Evolutionary conservation across 2,797 vertebrate genomes (phyloP).

Genomic region (Petrocephalus sullivani): DNA sequence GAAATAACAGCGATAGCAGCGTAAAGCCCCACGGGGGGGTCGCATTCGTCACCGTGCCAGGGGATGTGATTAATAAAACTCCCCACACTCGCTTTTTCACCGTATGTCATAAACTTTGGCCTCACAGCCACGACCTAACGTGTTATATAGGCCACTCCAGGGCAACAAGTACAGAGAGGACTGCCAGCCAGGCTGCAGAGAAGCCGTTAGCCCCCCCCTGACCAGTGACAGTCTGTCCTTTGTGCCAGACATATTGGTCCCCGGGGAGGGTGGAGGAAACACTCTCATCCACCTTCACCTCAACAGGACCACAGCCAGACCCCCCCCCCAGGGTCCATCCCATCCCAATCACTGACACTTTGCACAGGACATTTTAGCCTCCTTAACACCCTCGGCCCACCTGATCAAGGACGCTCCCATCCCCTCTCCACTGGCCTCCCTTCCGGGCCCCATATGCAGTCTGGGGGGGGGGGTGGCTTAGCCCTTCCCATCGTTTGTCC

Average conservation of each 20-base stretch:
- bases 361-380: not conserved
- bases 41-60: not conserved
- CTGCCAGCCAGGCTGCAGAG: not conserved
- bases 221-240: not conserved
- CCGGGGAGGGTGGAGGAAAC: not conserved
- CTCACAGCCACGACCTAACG: not conserved
- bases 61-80: not conserved
- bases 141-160: not conserved
- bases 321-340: not conserved
- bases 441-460: not conserved
- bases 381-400: not conserved
- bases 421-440: not conserved
- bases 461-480: not conserved
- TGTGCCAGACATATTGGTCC: not conserved
- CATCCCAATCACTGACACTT: not conserved
- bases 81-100: not conserved
- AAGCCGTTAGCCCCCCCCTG: not conserved
- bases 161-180: too few species aligned
- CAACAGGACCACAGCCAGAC: not conserved
- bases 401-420: constrained; percentile 5
- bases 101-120: not conserved
- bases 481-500: not conserved
- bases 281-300: not conserved
- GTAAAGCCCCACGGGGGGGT: not conserved
- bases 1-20: not conserved